A percentile compares a stretch with the other conserved stretches of the same genome.
Evolutionary conservation across 2,113 vertebrate species (phyloP).

Genomic region (Romanogobio albipinnatus): DNA sequence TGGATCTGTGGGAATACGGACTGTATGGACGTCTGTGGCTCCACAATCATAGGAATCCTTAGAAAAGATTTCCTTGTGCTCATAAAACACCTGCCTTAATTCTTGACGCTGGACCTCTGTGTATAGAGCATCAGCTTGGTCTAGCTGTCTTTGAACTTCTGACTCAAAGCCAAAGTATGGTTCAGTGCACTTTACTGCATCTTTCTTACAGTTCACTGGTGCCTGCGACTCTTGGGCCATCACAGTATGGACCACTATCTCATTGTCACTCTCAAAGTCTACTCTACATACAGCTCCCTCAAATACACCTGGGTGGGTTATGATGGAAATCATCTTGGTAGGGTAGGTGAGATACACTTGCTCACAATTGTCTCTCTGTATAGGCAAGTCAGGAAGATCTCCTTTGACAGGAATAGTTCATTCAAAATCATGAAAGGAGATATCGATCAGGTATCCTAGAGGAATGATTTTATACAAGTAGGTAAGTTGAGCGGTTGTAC

Average conservation of each 20-base stretch:
- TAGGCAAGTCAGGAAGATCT: background rate
- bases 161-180: background rate
- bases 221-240: background rate
- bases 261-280: background rate
- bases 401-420: too few species aligned
- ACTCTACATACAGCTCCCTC: too few species aligned
- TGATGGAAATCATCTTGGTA: background rate
- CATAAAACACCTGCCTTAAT: background rate
- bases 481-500: too few species aligned
- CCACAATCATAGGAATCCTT: background rate
- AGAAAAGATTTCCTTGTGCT: background rate
- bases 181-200: background rate
- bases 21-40: too few species aligned
- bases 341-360: background rate
- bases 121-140: background rate
- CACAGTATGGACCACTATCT: background rate
- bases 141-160: background rate
- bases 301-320: too few species aligned
- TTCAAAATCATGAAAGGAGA: too few species aligned
- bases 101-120: background rate
- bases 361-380: too few species aligned
- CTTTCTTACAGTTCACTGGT: background rate
- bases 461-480: too few species aligned
- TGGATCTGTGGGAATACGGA: too few species aligned
- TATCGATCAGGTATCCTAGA: too few species aligned